These are phyloP conservation scores for Saccopteryx leptura DNA, from an alignment of 2,113 vertebrate species.

Conservation along the genomic window DNA sequence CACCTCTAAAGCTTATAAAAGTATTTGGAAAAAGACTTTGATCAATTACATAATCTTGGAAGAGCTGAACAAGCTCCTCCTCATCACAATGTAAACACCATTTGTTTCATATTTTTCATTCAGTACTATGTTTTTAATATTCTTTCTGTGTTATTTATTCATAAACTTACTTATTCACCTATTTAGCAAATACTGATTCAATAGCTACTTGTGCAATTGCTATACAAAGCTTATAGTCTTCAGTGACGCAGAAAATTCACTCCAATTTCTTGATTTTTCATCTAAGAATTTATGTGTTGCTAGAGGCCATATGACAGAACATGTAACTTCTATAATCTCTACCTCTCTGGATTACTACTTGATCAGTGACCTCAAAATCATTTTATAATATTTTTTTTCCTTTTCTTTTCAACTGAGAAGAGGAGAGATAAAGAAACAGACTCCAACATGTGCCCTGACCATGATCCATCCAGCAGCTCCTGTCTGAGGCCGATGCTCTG, in stretches of 20 bases:
- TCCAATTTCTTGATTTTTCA: neutral
- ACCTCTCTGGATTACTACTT: neutral
- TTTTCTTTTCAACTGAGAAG: too few species aligned
- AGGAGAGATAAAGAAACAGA: too few species aligned
- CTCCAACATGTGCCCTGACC: too few species aligned
- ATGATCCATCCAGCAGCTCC: too few species aligned
- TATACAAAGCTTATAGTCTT: neutral
- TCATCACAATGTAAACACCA: neutral
- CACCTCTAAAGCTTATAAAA: neutral
- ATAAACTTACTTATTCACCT: neutral
- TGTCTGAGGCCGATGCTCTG: too few species aligned
- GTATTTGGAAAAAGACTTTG: neutral
- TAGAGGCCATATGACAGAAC: neutral
- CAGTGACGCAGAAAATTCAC: neutral
- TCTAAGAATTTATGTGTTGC: neutral
- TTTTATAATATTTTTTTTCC: neutral
- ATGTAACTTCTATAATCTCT: neutral
- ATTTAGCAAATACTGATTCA: neutral
- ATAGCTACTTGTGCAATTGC: neutral
- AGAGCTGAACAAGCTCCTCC: neutral
- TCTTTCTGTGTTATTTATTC: neutral
- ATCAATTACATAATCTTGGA: neutral
- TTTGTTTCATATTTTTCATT: neutral
- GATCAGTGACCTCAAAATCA: neutral
- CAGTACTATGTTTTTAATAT: neutral